Conservation (phyloP, 2,113 vertebrate genomes). For the Trochalopteron elliotii region DNA sequence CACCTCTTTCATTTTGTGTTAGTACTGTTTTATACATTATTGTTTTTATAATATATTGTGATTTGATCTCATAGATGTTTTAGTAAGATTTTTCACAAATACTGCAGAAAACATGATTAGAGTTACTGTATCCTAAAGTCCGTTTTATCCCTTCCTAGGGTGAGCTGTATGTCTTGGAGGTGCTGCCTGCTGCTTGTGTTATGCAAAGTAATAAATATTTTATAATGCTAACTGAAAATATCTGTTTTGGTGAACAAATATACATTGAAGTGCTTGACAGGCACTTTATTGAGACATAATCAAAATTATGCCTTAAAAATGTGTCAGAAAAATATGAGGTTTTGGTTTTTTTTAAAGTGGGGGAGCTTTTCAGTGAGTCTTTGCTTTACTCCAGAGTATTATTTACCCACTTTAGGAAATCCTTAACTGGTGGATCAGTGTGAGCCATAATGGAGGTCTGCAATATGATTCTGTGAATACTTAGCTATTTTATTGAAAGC, state of each 20-base stretch:
- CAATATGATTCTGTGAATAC: background rate
- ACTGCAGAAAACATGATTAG: background rate
- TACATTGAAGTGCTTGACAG: background rate
- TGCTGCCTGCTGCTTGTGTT: background rate
- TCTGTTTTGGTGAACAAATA: background rate
- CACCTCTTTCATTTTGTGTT: background rate
- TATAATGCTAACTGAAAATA: background rate
- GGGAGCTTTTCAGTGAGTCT: background rate
- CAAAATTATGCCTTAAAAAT: background rate
- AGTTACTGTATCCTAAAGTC: background rate
- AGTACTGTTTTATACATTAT: background rate
- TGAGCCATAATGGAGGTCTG: background rate
- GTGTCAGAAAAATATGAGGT: background rate
- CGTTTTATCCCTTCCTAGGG: background rate
- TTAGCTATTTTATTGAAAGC: background rate
- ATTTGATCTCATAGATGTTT: background rate
- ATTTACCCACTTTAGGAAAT: slow-evolving; percentile 49
- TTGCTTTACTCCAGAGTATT: background rate
- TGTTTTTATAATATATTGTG: background rate
- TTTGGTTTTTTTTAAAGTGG: background rate
- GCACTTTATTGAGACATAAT: background rate
- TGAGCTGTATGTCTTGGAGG: background rate
- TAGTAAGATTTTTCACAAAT: background rate
- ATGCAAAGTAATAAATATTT: slow-evolving; percentile 41
- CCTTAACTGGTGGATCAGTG: background rate